These are phyloP conservation scores for Australoheros facetus DNA, from an alignment of 2,797 vertebrate genomes.

Conservation along the genomic window DNA sequence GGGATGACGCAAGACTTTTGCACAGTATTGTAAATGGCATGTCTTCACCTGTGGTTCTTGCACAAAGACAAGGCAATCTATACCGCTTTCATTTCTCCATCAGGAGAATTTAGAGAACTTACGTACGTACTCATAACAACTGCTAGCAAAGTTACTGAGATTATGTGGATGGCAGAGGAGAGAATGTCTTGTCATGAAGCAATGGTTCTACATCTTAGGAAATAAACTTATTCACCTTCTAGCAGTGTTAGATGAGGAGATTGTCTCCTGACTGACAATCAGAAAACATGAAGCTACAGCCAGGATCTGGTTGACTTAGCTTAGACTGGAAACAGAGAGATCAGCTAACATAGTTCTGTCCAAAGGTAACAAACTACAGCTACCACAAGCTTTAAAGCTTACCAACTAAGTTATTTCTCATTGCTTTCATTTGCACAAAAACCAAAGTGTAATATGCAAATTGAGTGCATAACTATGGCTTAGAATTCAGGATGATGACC, in stretches of 20 bases:
- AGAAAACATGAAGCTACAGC: conserved; percentile 1
- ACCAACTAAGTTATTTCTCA: conserved; percentile 1
- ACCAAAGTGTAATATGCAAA: not conserved
- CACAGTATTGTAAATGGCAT: not conserved
- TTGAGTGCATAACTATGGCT: not conserved
- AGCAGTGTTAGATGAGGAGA: not conserved
- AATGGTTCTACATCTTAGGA: not conserved
- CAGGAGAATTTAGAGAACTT: conserved; percentile 4
- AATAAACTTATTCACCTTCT: not conserved
- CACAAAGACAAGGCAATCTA: not conserved
- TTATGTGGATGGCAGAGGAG: not conserved
- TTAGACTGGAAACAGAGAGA: conserved; percentile 9
- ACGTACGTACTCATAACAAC: not conserved
- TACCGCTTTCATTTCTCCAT: not conserved
- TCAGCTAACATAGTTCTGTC: not conserved
- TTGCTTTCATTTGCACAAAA: not conserved
- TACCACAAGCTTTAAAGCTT: not conserved
- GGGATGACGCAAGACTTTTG: too few relatives aligned
- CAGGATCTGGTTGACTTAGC: conserved; percentile 8
- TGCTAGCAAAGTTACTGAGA: not conserved
- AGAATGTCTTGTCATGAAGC: conserved; percentile 4
- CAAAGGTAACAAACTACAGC: conserved; percentile 28
- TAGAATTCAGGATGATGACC: not conserved
- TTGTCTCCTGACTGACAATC: conserved; percentile 1
- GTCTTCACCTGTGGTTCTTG: not conserved